Evolutionary conservation across 2,113 vertebrate genomes (phyloP), one percentile per base, ranked within the genome.

Genomic region (Erythrolamprus reginae): DNA sequence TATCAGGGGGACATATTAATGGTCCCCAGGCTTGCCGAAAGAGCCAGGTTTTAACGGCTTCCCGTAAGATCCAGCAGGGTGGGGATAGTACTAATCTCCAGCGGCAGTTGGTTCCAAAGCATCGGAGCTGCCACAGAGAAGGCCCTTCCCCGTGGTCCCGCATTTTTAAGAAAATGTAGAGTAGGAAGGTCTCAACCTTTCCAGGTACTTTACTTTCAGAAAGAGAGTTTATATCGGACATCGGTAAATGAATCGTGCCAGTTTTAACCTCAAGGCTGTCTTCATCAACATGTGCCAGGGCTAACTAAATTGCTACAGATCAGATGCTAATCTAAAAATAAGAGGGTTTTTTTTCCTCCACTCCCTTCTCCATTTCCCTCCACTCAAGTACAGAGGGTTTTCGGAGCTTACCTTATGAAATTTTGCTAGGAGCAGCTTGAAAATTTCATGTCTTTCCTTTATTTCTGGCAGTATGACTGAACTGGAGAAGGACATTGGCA

Each of bases 401-500:
- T 89, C 23, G 4, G 91, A 0, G 0, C 47, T 26, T 90, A 23
- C 89, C 5, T 38, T 90, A 84, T 89, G 89, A 56, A 87, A 51
- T 58, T 90, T 77, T 92, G 26, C 87, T 90, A 47, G 9, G 21
- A n/a, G 89, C 91, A 48, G 48, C 77, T 91, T 87, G 92, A 77
- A 84, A 93, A 94, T 95, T 93, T 96, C 93, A 97, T 89, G 77
- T 94, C 38, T 89, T 96, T 52, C 91, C 87, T 50, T 88, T 91
- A 42, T 96, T 96, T 96, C 93, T 89, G 93, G 94, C 97, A 99
- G 99, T 96, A 99, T 99, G 99, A 99, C 98, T 0, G 99, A 99
- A 96, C 96, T 99, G 97, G 99, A 99, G 95, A 99, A 99, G 95
- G 99, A 99, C 96, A 98, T 99, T 89, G 97, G 96, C 92, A 99